Evolutionary conservation across 1,140 invertebrate species (phyloP).

Genomic region (Brachionus angularis): DNA sequence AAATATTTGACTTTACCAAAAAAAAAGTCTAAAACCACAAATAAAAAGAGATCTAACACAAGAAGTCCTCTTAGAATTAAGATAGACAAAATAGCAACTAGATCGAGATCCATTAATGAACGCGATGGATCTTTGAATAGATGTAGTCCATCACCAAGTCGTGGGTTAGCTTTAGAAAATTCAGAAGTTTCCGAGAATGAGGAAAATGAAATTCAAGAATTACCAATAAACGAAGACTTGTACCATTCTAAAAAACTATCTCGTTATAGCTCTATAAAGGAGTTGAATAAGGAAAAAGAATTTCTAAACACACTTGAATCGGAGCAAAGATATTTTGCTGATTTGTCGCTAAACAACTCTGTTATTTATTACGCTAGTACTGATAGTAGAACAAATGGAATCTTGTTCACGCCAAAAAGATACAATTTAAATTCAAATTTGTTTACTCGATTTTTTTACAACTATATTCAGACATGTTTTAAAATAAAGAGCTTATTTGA

Average conservation of each 20-base stretch:
- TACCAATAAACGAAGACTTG: too few species aligned
- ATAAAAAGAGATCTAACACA: background rate
- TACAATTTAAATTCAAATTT: background rate
- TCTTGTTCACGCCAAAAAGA: background rate
- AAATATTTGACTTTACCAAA: background rate
- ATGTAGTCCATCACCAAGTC: too few species aligned
- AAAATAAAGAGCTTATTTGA: slow-evolving; percentile 24
- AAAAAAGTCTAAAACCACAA: background rate
- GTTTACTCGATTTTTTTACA: slow-evolving; percentile 12
- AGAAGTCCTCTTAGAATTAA: background rate
- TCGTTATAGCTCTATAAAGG: too few species aligned
- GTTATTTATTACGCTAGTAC: slow-evolving; percentile 12
- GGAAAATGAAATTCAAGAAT: too few species aligned
- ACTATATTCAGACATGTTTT: background rate
- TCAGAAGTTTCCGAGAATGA: too few species aligned
- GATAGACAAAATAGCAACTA: too few species aligned
- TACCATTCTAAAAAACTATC: too few species aligned
- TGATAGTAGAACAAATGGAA: slow-evolving; percentile 1
- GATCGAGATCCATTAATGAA: too few species aligned
- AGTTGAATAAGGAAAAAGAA: too few species aligned
- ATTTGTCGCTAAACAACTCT: background rate
- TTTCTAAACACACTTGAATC: too few species aligned
- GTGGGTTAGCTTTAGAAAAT: too few species aligned
- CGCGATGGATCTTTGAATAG: too few species aligned
- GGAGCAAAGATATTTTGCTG: background rate